Conservation (phyloP, 1,140 invertebrate species). For the Calycopis cecrops region DNA sequence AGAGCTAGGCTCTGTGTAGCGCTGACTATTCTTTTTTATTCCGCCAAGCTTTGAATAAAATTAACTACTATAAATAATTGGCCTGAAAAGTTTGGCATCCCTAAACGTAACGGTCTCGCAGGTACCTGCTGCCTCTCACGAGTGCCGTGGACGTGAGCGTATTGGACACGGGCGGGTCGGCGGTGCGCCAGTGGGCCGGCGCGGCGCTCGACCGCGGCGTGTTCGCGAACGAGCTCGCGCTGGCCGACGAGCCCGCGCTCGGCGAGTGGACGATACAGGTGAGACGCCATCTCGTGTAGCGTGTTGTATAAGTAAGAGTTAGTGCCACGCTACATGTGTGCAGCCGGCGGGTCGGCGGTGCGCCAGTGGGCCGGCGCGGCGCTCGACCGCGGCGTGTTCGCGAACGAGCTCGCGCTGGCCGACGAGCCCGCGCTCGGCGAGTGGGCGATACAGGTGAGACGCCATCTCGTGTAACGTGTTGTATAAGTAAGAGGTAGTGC, state of each 20-base stretch:
- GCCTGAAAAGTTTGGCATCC: no score
- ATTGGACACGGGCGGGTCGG: slow-evolving; percentile 86
- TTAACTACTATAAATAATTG: no score
- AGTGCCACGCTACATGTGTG: no score
- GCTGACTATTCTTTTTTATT: no score
- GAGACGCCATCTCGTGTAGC: no score
- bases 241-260: slow-evolving; percentile 90
- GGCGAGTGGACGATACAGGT: slow-evolving; percentile 93
- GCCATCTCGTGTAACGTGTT: no score
- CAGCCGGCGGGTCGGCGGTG: slow-evolving; percentile 86
- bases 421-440: slow-evolving; percentile 91
- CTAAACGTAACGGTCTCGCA: no score
- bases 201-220: slow-evolving; percentile 84
- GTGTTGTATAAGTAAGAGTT: no score
- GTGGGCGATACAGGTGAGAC: slow-evolving; percentile 87
- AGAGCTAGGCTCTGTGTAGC: no score
- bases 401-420: slow-evolving; percentile 86
- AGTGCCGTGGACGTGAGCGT: slow-evolving; percentile 52
- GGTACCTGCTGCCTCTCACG: slow-evolving; percentile 55
- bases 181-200: slow-evolving; percentile 87
- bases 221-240: slow-evolving; percentile 84
- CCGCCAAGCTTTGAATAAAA: no score
- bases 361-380: slow-evolving; percentile 85
- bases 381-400: slow-evolving; percentile 85
- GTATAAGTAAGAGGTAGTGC: no score